phyloP scores from a whole-genome alignment of 1,140 invertebrate genomes.

The Bombus confusus region DNA sequence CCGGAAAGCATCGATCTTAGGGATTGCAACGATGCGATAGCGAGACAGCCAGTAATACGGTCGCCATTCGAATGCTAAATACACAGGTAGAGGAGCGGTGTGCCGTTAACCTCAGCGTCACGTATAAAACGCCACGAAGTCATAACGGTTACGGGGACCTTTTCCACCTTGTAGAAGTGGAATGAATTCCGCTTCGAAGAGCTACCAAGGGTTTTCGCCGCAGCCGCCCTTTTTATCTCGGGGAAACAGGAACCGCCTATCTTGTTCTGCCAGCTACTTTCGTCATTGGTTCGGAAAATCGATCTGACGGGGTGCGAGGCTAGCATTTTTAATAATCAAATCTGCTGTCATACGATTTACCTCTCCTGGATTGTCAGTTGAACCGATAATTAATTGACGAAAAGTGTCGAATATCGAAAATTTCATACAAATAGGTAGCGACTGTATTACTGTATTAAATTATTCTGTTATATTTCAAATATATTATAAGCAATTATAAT shows the following conservation, averaged over 20 bases:
- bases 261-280: conserved; percentile 45
- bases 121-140: conserved; percentile 54
- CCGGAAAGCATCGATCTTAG: conserved; percentile 15
- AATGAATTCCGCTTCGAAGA: conserved; percentile 44
- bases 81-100: conserved; percentile 20
- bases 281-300: conserved; percentile 38
- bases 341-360: background rate
- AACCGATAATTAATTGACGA: background rate
- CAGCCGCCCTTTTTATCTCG: conserved; percentile 25
- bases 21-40: conserved; percentile 9
- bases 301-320: background rate
- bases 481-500: background rate
- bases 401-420: background rate
- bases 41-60: conserved; percentile 10
- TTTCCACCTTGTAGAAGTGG: conserved; percentile 39
- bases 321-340: conserved; percentile 36
- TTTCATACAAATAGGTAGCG: background rate
- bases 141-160: conserved; percentile 50
- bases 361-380: background rate
- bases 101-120: conserved; percentile 50
- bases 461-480: too few species aligned
- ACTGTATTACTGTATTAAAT: too few species aligned
- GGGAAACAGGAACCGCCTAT: conserved; percentile 49
- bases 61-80: conserved; percentile 43
- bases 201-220: conserved; percentile 21